phyloP scores from a whole-genome alignment of 2,113 vertebrate genomes.

The Pterocles burchelli region DNA sequence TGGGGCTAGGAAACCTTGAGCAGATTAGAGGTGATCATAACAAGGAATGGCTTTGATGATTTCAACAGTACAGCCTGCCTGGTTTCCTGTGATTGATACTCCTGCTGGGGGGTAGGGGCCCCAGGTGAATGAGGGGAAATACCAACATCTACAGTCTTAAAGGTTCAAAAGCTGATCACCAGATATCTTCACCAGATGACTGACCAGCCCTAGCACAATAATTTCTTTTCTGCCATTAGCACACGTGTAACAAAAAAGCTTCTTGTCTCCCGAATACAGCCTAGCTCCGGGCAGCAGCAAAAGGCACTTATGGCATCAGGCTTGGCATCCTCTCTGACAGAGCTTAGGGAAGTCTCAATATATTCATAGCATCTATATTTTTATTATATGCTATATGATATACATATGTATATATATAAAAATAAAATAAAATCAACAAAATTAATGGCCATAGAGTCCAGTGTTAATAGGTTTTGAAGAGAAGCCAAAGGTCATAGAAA shows the following conservation, averaged over 20 bases:
- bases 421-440: background rate
- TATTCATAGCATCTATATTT: background rate
- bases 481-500: background rate
- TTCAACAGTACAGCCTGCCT: slow-evolving; percentile 48
- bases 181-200: slow-evolving; percentile 42
- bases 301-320: background rate
- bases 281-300: background rate
- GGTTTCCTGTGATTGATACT: slow-evolving; percentile 70
- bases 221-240: background rate
- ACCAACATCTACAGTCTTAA: slow-evolving; percentile 48
- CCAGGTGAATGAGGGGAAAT: slow-evolving; percentile 72
- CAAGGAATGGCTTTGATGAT: slow-evolving; percentile 66
- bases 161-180: slow-evolving; percentile 61
- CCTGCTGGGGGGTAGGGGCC: slow-evolving; percentile 60
- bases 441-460: background rate
- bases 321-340: background rate
- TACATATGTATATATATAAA: background rate
- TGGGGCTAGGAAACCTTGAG: slow-evolving; percentile 61
- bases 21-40: slow-evolving; percentile 66
- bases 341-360: background rate
- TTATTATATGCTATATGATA: background rate
- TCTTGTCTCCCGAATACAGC: background rate
- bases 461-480: background rate
- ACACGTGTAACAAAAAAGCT: background rate
- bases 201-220: background rate